Evolutionary conservation across 2,888 invertebrate genomes (phyloP), one percentile per base, ranked within the genome.

Genomic region (Sceliomorpha sp.): DNA sequence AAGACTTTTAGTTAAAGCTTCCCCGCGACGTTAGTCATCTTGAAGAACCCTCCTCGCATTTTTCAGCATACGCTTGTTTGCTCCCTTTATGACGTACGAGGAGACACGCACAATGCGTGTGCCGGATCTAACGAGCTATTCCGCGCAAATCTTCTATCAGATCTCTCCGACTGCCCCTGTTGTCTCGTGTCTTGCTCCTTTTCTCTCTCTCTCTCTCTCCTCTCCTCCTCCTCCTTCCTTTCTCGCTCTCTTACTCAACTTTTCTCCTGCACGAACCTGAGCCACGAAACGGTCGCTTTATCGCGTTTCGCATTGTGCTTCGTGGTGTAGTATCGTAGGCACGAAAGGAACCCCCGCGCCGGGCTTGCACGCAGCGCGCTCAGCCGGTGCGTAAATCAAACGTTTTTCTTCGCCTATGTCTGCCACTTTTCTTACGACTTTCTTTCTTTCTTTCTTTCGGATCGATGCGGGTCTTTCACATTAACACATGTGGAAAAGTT

Each of bases 71-170:
- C 20, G 20, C 20, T 20, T 20, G 3, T 20, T 20, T 2, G 20
- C 20, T 20, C 20, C 20, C 20, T n/a, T n/a, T 20, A 20, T 5
- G 20, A 20, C 20, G 20, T 20, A 20, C 66, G 78, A 79, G 86
- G 85, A 85, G 82, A 86, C 85, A 86, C 85, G 86, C 84, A 81
- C 75, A 60, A 74, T 84, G 85, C 83, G 80, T 84, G 74, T 84
- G 84, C 84, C 83, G 81, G 73, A 86, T 86, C 86, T 86, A 85
- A 86, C 80, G 78, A 85, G 81, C 80, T 63, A 70, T 73, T 77
- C 78, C 64, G 76, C 72, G 77, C 79, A 62, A 81, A 84, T 84
- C 83, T 80, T 78, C 72, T 77, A 78, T 78, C 75, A 72, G 69
- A 70, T 70, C 56, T 58, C 56, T 64, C 51, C 58, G 51, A 27